These are phyloP conservation scores for Drosophila anomalata DNA, from an alignment of 2,888 invertebrate species.

Conservation along the genomic window DNA sequence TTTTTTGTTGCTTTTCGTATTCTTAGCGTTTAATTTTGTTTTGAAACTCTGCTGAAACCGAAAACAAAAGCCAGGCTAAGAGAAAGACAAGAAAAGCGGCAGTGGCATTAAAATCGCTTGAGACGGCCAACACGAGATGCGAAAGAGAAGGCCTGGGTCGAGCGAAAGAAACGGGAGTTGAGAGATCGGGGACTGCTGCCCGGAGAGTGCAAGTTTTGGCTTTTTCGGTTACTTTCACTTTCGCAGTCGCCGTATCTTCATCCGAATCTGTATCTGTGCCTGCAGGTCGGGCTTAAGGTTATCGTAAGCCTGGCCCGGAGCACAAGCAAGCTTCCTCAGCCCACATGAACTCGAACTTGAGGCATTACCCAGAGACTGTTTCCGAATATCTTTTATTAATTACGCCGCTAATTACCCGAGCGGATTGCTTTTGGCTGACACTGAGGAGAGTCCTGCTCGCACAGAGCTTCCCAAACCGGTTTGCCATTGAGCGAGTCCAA, in stretches of 20 bases:
- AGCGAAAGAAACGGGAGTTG: slow-evolving; percentile 13
- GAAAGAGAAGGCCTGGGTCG: background rate
- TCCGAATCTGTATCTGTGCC: slow-evolving; percentile 29
- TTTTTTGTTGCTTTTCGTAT: slow-evolving; percentile 21
- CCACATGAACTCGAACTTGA: slow-evolving; percentile 30
- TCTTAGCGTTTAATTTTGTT: slow-evolving; percentile 63
- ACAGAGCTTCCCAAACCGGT: slow-evolving; percentile 16
- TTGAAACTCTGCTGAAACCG: slow-evolving; percentile 50
- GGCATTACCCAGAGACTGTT: slow-evolving; percentile 54
- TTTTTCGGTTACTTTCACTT: slow-evolving; percentile 69
- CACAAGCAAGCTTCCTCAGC: slow-evolving; percentile 16
- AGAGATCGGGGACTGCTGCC: slow-evolving; percentile 19
- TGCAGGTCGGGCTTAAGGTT: slow-evolving; percentile 34
- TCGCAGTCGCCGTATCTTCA: slow-evolving; percentile 43
- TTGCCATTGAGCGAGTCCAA: slow-evolving; percentile 14
- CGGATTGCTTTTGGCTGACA: slow-evolving; percentile 41
- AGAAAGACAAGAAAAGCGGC: slow-evolving; percentile 34
- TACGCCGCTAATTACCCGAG: slow-evolving; percentile 61
- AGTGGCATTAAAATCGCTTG: slow-evolving; percentile 69
- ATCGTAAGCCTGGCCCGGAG: slow-evolving; percentile 35
- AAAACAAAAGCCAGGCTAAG: slow-evolving; percentile 37
- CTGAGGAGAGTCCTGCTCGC: slow-evolving; percentile 52
- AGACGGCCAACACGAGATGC: slow-evolving; percentile 22
- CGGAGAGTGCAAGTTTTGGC: slow-evolving; percentile 51
- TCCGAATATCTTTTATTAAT: slow-evolving; percentile 60